Percentiles rank a stretch among this genome's conserved stretches.
phyloP scores from a whole-genome alignment of 2,888 invertebrate genomes.

The Galerucella nymphaeae region DNA sequence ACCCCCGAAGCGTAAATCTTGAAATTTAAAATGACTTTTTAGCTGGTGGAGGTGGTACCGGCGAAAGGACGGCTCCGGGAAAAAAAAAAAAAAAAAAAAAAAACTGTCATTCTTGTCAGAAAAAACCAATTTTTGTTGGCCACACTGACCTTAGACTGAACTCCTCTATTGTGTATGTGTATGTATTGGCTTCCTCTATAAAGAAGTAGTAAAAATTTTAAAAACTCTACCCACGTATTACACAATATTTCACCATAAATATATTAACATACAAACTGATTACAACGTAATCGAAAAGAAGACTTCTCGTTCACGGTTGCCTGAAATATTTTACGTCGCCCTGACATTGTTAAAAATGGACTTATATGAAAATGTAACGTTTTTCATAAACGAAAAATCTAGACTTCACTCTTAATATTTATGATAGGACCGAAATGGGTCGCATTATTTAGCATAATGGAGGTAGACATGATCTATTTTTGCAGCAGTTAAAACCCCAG shows the following conservation, averaged over 20 bases:
- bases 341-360: slow-evolving; percentile 41
- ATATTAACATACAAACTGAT: slow-evolving; percentile 15
- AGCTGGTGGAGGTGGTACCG: too few relatives aligned
- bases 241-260: neutral
- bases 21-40: too few relatives aligned
- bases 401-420: slow-evolving; percentile 56
- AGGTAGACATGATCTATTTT: slow-evolving; percentile 25
- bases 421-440: slow-evolving; percentile 47
- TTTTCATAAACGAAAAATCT: slow-evolving; percentile 52
- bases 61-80: too few relatives aligned
- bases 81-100: too few relatives aligned
- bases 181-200: too few relatives aligned
- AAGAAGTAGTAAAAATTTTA: too few relatives aligned
- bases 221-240: too few relatives aligned
- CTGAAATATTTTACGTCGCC: slow-evolving; percentile 33
- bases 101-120: too few relatives aligned
- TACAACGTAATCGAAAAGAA: slow-evolving; percentile 24
- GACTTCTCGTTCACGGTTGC: slow-evolving; percentile 23
- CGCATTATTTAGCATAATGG: slow-evolving; percentile 34
- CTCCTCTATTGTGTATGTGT: too few relatives aligned
- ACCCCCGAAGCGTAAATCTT: too few relatives aligned
- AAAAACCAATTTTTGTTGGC: too few relatives aligned
- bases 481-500: neutral
- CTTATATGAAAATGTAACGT: slow-evolving; percentile 31
- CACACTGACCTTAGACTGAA: too few relatives aligned